Conservation (phyloP, 2,113 vertebrate species). For the Pollimyrus isidori region DNA sequence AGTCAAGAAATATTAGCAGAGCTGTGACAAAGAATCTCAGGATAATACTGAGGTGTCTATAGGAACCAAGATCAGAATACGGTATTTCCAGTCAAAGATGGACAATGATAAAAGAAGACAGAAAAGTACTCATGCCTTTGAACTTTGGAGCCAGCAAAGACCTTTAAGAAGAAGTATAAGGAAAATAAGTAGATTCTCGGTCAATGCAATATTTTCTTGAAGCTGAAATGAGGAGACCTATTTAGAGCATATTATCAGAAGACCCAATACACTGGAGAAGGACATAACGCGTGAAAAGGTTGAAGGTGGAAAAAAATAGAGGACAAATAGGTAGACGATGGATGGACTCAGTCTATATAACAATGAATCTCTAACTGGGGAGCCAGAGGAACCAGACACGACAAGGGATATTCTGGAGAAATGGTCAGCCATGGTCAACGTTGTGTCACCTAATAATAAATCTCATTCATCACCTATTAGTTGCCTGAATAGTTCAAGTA, state of each 20-base stretch:
- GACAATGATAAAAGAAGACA: background rate
- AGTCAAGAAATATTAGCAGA: background rate
- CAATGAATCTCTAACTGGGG: background rate
- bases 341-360: background rate
- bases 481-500: background rate
- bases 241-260: background rate
- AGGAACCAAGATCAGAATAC: background rate
- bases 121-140: background rate
- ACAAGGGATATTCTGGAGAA: background rate
- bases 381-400: background rate
- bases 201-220: background rate
- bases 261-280: background rate
- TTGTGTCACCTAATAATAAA: background rate
- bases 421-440: background rate
- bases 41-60: background rate
- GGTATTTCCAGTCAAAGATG: background rate
- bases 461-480: background rate
- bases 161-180: background rate
- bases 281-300: background rate
- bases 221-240: background rate
- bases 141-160: background rate
- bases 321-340: background rate
- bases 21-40: background rate
- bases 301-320: background rate
- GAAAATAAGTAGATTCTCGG: background rate